Conservation (phyloP, 2,113 vertebrate genomes). For the Neotoma lepida region DNA sequence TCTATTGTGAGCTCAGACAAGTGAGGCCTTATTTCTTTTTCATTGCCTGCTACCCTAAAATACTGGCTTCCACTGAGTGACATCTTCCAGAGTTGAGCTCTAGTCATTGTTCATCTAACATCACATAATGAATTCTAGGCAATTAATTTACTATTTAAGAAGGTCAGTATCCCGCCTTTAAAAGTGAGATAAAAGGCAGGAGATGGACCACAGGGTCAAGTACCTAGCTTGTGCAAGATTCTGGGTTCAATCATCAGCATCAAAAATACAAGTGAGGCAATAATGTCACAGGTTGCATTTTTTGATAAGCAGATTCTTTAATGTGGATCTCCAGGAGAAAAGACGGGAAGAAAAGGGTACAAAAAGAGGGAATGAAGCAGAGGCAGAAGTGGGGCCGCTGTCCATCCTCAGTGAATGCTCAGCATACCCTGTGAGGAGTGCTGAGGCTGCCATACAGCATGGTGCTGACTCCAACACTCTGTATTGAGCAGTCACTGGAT, state of each 20-base stretch:
- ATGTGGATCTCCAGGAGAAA: neutral
- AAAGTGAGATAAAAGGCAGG: neutral
- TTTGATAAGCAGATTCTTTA: neutral
- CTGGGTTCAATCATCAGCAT: neutral
- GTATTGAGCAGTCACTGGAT: neutral
- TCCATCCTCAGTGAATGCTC: neutral
- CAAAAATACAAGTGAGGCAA: neutral
- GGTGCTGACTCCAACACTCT: neutral
- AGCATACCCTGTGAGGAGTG: neutral
- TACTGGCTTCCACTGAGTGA: neutral
- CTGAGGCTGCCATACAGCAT: neutral
- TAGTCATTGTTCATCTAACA: neutral
- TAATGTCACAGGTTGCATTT: conserved; percentile 5
- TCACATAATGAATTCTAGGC: neutral
- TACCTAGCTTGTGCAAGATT: neutral
- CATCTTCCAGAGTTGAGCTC: neutral
- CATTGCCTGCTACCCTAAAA: neutral
- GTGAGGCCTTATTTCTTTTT: neutral
- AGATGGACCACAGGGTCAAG: neutral
- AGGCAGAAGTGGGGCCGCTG: neutral
- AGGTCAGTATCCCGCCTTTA: conserved; percentile 34
- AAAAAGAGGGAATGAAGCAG: neutral
- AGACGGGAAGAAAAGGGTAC: too few relatives aligned
- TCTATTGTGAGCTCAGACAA: neutral
- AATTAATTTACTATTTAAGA: conserved; percentile 2